A percentile compares a stretch with the other conserved stretches of the same genome.
These are phyloP conservation scores for Cygnus buccinator DNA, from an alignment of 2,113 vertebrate genomes.

Conservation along the genomic window DNA sequence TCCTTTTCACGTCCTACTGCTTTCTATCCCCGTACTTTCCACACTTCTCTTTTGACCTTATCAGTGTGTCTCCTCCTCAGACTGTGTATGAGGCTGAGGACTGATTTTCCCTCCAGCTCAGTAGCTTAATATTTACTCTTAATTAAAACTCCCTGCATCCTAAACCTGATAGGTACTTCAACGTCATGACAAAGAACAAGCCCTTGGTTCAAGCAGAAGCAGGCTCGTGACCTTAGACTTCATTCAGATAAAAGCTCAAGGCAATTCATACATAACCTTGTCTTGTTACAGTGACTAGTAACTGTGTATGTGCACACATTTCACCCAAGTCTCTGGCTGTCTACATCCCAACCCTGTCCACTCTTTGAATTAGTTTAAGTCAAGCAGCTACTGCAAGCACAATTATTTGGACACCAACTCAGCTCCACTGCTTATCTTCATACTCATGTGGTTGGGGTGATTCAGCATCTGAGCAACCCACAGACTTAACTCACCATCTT, in stretches of 20 bases:
- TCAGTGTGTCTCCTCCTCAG: background rate
- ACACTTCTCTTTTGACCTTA: background rate
- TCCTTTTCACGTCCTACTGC: background rate
- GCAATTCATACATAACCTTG: background rate
- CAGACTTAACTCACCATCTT: background rate
- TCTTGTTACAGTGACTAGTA: background rate
- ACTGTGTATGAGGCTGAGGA: background rate
- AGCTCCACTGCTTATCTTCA: background rate
- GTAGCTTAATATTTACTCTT: background rate
- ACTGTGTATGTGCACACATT: background rate
- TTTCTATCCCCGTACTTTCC: background rate
- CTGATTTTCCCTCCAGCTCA: background rate
- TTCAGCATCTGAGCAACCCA: background rate
- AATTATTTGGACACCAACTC: background rate
- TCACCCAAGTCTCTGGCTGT: background rate
- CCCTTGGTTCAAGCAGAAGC: background rate
- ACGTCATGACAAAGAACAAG: background rate
- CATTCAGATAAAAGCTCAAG: background rate
- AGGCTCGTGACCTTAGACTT: background rate
- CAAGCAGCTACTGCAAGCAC: background rate
- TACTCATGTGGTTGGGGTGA: rapidly evolving
- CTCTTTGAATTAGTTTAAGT: background rate
- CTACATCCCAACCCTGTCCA: background rate
- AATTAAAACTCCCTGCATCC: background rate
- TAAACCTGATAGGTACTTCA: background rate